Percentiles rank a stretch among this genome's conserved stretches.
Conservation (phyloP, 2,888 invertebrate genomes). For the Yponomeuta cagnagella region DNA sequence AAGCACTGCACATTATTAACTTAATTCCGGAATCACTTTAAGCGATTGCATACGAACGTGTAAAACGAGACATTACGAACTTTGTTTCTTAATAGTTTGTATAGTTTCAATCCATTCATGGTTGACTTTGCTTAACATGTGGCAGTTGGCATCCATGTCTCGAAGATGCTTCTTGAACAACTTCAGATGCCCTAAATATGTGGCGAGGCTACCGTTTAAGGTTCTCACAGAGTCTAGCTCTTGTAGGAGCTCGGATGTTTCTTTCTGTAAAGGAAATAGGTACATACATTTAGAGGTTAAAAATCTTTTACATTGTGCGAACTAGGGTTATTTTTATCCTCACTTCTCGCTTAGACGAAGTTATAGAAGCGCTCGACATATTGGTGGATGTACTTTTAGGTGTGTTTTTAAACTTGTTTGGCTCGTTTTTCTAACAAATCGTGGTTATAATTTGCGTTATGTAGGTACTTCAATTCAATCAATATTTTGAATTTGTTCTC, state of each 20-base stretch:
- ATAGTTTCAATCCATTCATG: conserved; percentile 44
- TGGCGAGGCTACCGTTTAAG: conserved; percentile 43
- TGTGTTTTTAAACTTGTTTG: background rate
- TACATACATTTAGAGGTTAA: background rate
- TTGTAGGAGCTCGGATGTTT: conserved; percentile 35
- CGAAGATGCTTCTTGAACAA: conserved; percentile 42
- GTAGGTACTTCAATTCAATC: too few species aligned
- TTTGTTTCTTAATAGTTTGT: conserved; percentile 25
- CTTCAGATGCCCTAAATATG: conserved; percentile 44
- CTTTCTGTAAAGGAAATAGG: conserved; percentile 36
- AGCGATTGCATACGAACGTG: background rate
- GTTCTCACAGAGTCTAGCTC: conserved; percentile 51
- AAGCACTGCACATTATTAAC: too few species aligned
- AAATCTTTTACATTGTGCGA: background rate
- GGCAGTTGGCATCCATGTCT: conserved; percentile 41
- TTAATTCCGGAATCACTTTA: too few species aligned
- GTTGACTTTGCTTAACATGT: conserved; percentile 48
- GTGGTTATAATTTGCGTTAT: background rate
- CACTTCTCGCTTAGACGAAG: conserved; percentile 45
- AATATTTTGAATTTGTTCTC: too few species aligned
- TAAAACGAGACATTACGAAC: background rate
- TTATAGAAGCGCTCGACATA: conserved; percentile 37
- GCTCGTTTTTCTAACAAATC: background rate
- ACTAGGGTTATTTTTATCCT: background rate
- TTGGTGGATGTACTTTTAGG: background rate